phyloP scores from a whole-genome alignment of 2,113 vertebrate genomes.

The Dipodomys spectabilis region DNA sequence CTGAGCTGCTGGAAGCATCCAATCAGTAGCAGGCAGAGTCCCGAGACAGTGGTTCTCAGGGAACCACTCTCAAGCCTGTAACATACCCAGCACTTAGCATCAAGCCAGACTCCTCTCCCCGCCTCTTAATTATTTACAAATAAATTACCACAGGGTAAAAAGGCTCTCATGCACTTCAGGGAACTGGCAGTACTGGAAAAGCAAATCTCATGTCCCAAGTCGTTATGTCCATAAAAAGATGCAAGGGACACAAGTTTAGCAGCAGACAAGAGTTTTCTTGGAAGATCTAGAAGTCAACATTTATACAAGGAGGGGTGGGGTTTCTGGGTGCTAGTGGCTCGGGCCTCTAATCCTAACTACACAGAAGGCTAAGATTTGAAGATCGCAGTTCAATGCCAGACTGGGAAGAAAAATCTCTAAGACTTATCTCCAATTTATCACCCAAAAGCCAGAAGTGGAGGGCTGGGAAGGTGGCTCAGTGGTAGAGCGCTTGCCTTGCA shows the following conservation, averaged over 20 bases:
- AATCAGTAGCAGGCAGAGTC: neutral
- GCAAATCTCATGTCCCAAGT: neutral
- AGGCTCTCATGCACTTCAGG: neutral
- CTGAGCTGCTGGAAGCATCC: neutral
- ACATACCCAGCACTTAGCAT: constrained; percentile 44
- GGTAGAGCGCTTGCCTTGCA: too few relatives aligned
- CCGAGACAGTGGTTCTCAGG: neutral
- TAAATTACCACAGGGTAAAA: constrained; percentile 5
- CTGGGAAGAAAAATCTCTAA: too few relatives aligned
- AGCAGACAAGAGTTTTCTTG: neutral
- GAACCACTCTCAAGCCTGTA: neutral
- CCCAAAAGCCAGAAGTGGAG: too few relatives aligned
- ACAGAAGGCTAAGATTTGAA: too few relatives aligned
- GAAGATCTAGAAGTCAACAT: constrained; percentile 1
- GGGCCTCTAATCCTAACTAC: too few relatives aligned
- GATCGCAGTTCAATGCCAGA: too few relatives aligned
- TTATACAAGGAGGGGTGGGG: neutral
- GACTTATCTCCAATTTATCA: too few relatives aligned
- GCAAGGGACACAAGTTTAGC: neutral
- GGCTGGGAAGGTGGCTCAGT: too few relatives aligned
- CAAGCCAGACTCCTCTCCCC: neutral
- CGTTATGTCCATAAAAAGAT: neutral
- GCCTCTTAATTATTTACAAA: constrained; percentile 66
- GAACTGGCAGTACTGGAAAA: neutral
- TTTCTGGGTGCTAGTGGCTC: too few relatives aligned